Conservation (phyloP, 2,113 vertebrate genomes). For the Ahaetulla prasina region DNA sequence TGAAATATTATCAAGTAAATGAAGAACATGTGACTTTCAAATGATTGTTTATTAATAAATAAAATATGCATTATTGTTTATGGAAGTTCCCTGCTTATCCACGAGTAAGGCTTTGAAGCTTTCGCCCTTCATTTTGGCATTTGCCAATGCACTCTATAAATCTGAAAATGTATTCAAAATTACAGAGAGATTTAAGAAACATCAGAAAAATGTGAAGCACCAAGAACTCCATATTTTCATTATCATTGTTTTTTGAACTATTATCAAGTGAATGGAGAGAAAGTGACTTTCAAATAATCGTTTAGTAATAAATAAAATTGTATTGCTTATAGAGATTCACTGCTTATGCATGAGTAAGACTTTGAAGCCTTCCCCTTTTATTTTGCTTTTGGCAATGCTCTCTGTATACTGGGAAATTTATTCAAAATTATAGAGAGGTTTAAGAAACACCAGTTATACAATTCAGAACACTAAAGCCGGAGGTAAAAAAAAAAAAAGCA, state of each 20-base stretch:
- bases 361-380: neutral
- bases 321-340: neutral
- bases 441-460: neutral
- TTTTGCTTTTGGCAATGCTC: neutral
- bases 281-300: neutral
- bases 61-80: neutral
- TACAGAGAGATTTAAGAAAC: neutral
- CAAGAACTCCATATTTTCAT: neutral
- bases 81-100: neutral
- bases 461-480: neutral
- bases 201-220: neutral
- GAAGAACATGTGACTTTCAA: neutral
- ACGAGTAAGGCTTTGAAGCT: neutral
- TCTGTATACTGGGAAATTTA: neutral
- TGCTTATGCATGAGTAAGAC: neutral
- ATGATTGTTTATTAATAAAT: neutral
- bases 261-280: neutral
- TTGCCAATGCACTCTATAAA: neutral
- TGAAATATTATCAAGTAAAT: neutral
- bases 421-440: neutral
- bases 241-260: neutral
- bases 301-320: neutral
- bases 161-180: neutral
- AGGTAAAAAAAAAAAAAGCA: neutral
- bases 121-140: neutral